phyloP scores from a whole-genome alignment of 2,113 vertebrate species.

The Atractosteus spatula region DNA sequence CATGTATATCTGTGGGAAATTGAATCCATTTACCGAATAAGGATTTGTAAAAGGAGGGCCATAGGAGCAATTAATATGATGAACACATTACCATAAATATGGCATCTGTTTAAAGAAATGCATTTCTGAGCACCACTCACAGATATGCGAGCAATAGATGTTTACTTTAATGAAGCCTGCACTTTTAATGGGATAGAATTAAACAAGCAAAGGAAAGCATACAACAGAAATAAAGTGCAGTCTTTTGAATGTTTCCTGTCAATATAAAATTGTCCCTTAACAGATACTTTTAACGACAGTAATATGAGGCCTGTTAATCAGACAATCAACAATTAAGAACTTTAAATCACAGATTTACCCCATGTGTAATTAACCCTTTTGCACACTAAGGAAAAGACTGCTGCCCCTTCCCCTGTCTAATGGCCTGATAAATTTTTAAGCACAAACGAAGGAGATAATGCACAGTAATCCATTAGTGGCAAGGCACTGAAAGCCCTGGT shows the following conservation, averaged over 20 bases:
- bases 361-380: conserved; percentile 76
- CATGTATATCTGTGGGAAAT: too few species aligned
- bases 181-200: neutral
- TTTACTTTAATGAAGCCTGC: too few species aligned
- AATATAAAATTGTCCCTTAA: neutral
- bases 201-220: neutral
- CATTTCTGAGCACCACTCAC: too few species aligned
- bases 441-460: conserved; percentile 74
- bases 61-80: too few species aligned
- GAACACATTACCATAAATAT: too few species aligned
- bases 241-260: neutral
- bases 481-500: conserved; percentile 4
- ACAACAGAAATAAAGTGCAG: neutral
- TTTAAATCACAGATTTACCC: conserved; percentile 53
- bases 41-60: too few species aligned
- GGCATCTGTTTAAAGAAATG: too few species aligned
- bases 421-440: conserved; percentile 89
- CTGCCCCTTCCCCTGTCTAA: conserved; percentile 59
- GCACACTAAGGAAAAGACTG: conserved; percentile 44
- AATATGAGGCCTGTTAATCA: conserved; percentile 59
- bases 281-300: conserved; percentile 61
- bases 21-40: too few species aligned
- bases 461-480: conserved; percentile 76
- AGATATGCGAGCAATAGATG: too few species aligned
- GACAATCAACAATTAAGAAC: conserved; percentile 50